Base-by-base conservation (phyloP, 2,797 vertebrate species). In the Clarias fuscus region DNA sequence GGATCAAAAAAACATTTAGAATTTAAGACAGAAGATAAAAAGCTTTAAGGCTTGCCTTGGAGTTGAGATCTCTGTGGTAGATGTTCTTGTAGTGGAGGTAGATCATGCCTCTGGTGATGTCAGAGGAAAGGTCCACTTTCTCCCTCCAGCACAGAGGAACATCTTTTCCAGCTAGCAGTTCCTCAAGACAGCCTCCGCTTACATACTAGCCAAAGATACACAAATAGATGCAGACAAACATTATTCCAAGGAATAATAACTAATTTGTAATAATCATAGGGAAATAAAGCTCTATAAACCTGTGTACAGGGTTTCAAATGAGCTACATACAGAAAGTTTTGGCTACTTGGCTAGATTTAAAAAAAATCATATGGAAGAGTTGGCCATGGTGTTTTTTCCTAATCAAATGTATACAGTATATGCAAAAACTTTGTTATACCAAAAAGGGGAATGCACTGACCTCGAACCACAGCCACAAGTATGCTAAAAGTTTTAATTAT, bases 61-160 rank as follows among this genome's bases (percentile, higher is more conserved):
- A 96, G 90, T 95, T 96, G 77, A 95, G 94, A 90, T 95, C 95
- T 75, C 95, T 91, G 86, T 98, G 97, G 91, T 97, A 97, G 91
- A 98, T 97, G 92, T 97, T 97, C 92, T 97, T 97, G 89, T 96
- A 97, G 91, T 97, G 97, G 71, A 98, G 93, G 91, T 97, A 98
- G 91, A 96, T 96, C 97, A 97, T 97, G 61, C 96, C 97, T 87
- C 97, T 92, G 88, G 95, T 95, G 88, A 98, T 96, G 86, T 98
- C 96, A 88, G 96, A 96, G 85, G 95, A 95, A 90, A 98, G 92
- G 70, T 96, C 95, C 87, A 97, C 96, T 88, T 98, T 97, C 90
- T 97, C 97, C 87, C 94, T 96, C 96, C 97, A 97, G 65, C 92
- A 93, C 81, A 97, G 92, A 3, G 93, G 71, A 62, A 94, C 59